phyloP scores from a whole-genome alignment of 2,797 vertebrate genomes.

The Pseudomugil tenellus region DNA sequence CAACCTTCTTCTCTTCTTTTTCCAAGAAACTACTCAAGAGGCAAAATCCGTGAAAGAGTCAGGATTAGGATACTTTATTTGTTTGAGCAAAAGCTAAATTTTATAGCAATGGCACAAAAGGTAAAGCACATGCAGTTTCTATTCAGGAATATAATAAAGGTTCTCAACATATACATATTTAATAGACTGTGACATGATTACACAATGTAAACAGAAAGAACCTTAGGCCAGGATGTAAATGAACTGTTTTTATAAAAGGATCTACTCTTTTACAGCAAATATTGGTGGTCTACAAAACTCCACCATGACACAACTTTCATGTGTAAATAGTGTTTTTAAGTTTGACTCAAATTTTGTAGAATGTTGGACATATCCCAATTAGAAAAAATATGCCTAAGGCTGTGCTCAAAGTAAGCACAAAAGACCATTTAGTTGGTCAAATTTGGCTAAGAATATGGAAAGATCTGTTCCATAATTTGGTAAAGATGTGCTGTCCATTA shows the following conservation, averaged over 20 bases:
- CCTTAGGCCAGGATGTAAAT: constrained; percentile 9
- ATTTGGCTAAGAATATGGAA: constrained; percentile 21
- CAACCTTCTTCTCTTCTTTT: not conserved
- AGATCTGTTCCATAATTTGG: constrained; percentile 3
- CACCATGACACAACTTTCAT: not conserved
- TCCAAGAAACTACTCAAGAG: not conserved
- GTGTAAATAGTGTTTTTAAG: constrained; percentile 23
- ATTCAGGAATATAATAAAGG: constrained; percentile 4
- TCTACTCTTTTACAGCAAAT: constrained; percentile 20
- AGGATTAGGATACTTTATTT: too few relatives aligned
- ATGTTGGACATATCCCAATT: constrained; percentile 26
- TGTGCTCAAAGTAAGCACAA: constrained; percentile 42
- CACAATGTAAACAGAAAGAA: constrained; percentile 16
- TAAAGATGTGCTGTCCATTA: constrained; percentile 15
- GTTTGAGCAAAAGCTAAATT: not conserved
- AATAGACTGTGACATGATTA: constrained; percentile 6
- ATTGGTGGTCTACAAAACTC: constrained; percentile 27
- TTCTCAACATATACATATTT: constrained; percentile 9
- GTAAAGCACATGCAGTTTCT: not conserved
- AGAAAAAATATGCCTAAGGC: constrained; percentile 32
- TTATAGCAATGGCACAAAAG: not conserved
- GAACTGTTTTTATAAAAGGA: constrained; percentile 24
- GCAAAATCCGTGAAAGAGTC: not conserved
- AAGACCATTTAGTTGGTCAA: constrained; percentile 27
- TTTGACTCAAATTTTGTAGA: constrained; percentile 21